Conservation (phyloP, 2,797 vertebrate species). For the Myiotriccus ornatus region DNA sequence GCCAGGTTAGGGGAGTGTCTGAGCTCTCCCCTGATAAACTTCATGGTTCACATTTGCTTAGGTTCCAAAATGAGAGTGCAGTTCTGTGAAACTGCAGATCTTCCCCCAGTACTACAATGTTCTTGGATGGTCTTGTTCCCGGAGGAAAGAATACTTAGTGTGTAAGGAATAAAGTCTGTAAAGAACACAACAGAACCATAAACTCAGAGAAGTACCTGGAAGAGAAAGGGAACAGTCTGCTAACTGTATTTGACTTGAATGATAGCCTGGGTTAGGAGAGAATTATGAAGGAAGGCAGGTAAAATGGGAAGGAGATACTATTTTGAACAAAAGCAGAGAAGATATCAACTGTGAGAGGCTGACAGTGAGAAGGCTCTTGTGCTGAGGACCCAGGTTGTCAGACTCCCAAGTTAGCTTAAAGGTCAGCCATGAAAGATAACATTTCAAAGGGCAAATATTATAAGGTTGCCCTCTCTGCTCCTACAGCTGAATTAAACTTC, state of each 20-base stretch:
- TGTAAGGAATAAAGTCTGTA: background rate
- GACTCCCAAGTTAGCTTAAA: conserved; percentile 58
- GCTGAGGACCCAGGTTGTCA: conserved; percentile 19
- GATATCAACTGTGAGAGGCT: background rate
- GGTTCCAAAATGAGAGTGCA: background rate
- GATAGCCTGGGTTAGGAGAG: background rate
- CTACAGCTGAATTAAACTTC: conserved; percentile 42
- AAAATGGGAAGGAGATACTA: background rate
- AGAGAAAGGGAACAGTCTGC: background rate
- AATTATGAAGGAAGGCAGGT: background rate
- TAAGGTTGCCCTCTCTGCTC: conserved; percentile 47
- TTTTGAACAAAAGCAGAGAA: background rate
- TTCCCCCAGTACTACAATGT: background rate
- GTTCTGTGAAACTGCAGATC: rapidly evolving
- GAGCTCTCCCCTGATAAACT: background rate
- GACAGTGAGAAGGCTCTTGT: background rate
- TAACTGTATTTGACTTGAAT: background rate
- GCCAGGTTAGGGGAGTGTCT: background rate
- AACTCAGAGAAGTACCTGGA: background rate
- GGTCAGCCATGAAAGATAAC: conserved; percentile 51
- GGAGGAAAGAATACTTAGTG: background rate
- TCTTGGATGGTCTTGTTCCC: background rate
- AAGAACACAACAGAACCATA: background rate
- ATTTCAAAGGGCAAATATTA: conserved; percentile 51
- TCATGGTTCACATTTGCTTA: background rate